Evolutionary conservation across 2,888 invertebrate genomes (phyloP), one percentile per base, ranked within the genome.

Genomic region (Calameuta idolon): DNA sequence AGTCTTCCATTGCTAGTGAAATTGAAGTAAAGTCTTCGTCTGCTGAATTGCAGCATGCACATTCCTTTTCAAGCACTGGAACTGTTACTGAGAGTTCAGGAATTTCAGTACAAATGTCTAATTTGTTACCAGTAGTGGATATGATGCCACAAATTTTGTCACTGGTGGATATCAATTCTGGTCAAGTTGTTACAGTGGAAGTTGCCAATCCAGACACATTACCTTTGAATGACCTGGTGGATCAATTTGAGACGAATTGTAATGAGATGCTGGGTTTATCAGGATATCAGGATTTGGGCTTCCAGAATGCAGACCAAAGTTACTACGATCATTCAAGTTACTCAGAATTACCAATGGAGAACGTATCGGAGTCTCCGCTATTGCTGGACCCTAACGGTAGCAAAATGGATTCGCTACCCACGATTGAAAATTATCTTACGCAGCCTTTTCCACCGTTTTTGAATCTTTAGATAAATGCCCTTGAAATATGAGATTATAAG

Each of bases 181-280:
- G 87, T 69, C 88, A 89, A 80, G 85, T 89, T 23, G 85, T 88
- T 12, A 88, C 89, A 3, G 85, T 88, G 11, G 87, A 88, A 80
- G 83, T 88, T 40, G 81, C 86, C 23, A 85, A 80, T 71, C 85
- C 86, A 30, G 87, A 85, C 78, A 83, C 85, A 1, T 80, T 84
- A 30, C 81, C 85, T 69, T 85, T 84, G 81, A 87, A 82, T 34
- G 85, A 87, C 69, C 73, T 87, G 9, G 82, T 85, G n/a, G 86
- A 87, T 82, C 87, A 88, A 40, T 86, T 87, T 74, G 87, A 85
- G 77, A 83, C 84, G 15, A 88, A 85, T 79, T 87, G 85, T 40
- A 86, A 83, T 77, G 87, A 88, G 76, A 86, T 87, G 81, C 82
- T 86, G 9, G 86, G 84, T 73, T 79, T 87, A n/a, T 76, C 86